phyloP scores from a whole-genome alignment of 2,888 invertebrate species.

The Phortica magna region DNA sequence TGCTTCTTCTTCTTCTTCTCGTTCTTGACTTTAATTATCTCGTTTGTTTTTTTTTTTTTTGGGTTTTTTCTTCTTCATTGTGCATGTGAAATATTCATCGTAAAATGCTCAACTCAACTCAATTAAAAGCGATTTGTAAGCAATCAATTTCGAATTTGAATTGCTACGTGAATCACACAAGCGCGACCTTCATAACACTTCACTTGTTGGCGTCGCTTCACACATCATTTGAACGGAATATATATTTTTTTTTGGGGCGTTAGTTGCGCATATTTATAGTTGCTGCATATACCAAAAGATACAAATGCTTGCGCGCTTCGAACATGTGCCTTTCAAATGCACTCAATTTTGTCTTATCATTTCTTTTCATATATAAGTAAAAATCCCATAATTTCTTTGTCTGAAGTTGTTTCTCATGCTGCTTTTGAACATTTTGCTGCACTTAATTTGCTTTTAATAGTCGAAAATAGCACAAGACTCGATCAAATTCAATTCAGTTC shows the following conservation, averaged over 20 bases:
- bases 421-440: conserved; percentile 59
- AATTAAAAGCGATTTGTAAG: conserved; percentile 13
- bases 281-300: no score
- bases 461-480: conserved; percentile 56
- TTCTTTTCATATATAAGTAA: no score
- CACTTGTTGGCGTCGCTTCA: neutral
- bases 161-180: no score
- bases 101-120: conserved; percentile 5
- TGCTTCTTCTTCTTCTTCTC: neutral
- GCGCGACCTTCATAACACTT: neutral
- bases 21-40: neutral
- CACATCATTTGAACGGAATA: neutral
- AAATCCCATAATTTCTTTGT: no score
- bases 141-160: neutral
- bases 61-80: neutral
- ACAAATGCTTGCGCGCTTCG: no score
- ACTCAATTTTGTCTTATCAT: no score
- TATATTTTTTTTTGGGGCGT: no score
- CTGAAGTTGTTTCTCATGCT: neutral
- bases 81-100: conserved; percentile 51
- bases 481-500: neutral
- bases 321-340: no score
- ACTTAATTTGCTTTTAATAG: conserved; percentile 70
- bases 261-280: no score
- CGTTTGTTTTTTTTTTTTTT: neutral